Base-by-base conservation (phyloP, 92 coral and sea anemone genomes). In the Palythoa heliodiscus region DNA sequence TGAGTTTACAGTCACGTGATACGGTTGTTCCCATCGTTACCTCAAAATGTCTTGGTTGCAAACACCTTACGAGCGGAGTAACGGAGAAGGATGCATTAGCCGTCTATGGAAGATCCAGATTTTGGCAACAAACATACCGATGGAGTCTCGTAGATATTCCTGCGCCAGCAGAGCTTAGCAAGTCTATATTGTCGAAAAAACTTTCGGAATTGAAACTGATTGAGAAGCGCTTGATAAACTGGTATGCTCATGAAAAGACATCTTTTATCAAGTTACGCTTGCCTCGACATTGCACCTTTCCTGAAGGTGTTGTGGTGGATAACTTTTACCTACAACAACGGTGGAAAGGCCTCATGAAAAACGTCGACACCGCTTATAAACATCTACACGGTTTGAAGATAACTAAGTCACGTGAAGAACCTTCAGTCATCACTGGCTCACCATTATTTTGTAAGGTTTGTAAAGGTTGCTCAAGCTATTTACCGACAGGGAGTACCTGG, bases 41-140 rank as follows among this genome's bases (percentile, higher is more conserved):
- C 8, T 75, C 63, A 3, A 50, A 58, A 24, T 55, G 69, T 11
- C 52, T 76, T 3, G 10, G 16, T 0, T 76, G 82, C 67, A 1
- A 7, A 11, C 23, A 52, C 38, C 64, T 75, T 7, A 20, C 13
- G 5, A 52, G 57, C n/a, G 75, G 60, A 19, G 68, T 76, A 9
- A 55, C 68, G 23, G 82, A 76, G 47, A 9, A 55, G 4, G 69
- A 76, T 29, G 82, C 24, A 5, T 43, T 76, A 9, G 68, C 50
- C 0, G 7, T 54, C 50, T 55, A 76, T 19, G 5, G 5, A 16
- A 76, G 82, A 76, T 24, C 47, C 23, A 15, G 68, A 19, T 73
- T 66, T 55, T 92, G 93, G 93, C 92, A 86, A 37, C 93, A 87
- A 17, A 73, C 92, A 0, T 92, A 92, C 76, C 70, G 81, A 48